Percentiles rank a stretch among this genome's conserved stretches.
Conservation (phyloP, 2,888 invertebrate genomes). For the Eupelmus urozonus region DNA sequence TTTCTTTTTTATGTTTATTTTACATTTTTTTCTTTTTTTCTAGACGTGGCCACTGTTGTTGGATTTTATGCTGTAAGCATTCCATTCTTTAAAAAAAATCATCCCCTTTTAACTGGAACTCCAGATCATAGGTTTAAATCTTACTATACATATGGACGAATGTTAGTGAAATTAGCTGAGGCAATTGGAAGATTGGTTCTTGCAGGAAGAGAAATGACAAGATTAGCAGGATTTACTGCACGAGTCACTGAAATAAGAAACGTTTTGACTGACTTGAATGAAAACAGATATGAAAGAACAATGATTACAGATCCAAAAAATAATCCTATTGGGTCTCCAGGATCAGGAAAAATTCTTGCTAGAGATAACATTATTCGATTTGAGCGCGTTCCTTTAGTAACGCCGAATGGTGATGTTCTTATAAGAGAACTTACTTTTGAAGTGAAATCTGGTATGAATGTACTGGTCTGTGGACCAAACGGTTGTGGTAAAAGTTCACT, state of each 20-base stretch:
- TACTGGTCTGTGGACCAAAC: constrained; percentile 98
- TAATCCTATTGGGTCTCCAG: constrained; percentile 80
- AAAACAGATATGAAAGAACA: constrained; percentile 86
- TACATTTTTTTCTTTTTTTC: constrained; percentile 59
- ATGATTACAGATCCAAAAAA: constrained; percentile 82
- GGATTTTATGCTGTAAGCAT: constrained; percentile 97
- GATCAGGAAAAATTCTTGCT: constrained; percentile 88
- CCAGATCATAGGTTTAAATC: constrained; percentile 84
- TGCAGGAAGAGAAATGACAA: constrained; percentile 95
- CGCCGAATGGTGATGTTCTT: constrained; percentile 97
- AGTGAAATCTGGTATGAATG: constrained; percentile 96
- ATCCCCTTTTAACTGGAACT: constrained; percentile 83
- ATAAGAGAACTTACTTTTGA: constrained; percentile 93
- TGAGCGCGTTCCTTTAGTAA: constrained; percentile 95
- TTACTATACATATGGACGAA: constrained; percentile 97
- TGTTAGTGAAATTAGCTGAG: constrained; percentile 97
- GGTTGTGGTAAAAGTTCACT: constrained; percentile 98
- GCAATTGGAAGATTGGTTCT: constrained; percentile 96
- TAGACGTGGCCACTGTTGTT: constrained; percentile 96
- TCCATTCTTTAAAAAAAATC: constrained; percentile 91
- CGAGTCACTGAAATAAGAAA: constrained; percentile 92
- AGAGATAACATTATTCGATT: constrained; percentile 94
- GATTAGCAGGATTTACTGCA: constrained; percentile 95
- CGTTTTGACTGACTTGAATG: constrained; percentile 90
- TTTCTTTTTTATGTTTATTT: constrained; percentile 19